Conservation (phyloP, 1,140 invertebrate genomes). For the Drosophila repleta region DNA sequence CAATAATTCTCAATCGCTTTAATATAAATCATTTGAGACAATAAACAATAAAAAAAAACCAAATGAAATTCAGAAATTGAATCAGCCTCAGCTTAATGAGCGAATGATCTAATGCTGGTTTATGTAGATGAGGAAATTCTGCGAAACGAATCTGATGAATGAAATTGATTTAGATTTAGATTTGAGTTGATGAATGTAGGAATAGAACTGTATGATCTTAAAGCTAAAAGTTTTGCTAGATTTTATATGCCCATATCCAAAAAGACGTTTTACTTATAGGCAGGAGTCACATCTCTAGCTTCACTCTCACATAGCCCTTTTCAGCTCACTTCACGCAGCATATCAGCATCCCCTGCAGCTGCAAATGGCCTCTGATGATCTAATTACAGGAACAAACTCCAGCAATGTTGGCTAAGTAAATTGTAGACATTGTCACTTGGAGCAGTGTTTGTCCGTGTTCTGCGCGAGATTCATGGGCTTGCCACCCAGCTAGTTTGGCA, state of each 20-base stretch:
- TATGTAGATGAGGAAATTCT: not conserved
- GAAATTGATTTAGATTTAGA: no score
- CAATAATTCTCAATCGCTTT: not conserved
- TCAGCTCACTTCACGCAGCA: no score
- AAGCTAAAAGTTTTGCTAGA: no score
- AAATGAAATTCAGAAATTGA: not conserved
- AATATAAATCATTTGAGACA: conserved; percentile 6
- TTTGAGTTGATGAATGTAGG: no score
- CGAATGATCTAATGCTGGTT: not conserved
- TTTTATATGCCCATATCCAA: no score
- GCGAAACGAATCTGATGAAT: not conserved
- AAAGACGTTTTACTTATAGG: no score
- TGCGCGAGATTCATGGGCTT: conserved; percentile 66
- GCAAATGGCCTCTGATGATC: conserved; percentile 17
- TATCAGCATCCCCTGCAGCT: no score
- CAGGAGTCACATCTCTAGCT: no score
- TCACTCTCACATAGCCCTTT: no score
- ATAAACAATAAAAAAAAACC: not conserved
- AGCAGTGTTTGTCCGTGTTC: conserved; percentile 26
- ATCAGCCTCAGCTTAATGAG: conserved; percentile 1
- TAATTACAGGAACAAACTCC: conserved; percentile 27
- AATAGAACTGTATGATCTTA: no score
- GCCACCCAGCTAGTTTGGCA: conserved; percentile 80
- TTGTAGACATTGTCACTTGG: conserved; percentile 38
- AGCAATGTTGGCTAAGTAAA: not conserved